Evolutionary conservation across 2,797 vertebrate species (phyloP), one percentile per base, ranked within the genome.

Genomic region (Eidolon dupreanum): DNA sequence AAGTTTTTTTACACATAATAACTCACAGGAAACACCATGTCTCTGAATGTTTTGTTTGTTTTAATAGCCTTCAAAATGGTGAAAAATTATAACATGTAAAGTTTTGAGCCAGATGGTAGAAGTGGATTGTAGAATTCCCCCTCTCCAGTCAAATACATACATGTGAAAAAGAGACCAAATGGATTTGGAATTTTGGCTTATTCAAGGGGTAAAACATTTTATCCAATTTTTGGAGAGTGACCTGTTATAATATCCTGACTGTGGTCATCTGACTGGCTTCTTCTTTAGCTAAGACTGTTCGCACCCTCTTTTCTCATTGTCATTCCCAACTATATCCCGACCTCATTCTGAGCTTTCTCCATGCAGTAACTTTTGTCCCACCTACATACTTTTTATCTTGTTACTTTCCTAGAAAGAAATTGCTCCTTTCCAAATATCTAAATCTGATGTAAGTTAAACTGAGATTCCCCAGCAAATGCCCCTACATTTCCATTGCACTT

Each of bases 211-310:
- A 41, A 75, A 77, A 7, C 0, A 36, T 85, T 41, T 10, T 12
- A 15, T 16, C 10, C 9, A 2, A 16, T 26, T 71, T 28, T 70
- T 6, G 1, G 41, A 33, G 19, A 55, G 6, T 7, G n/a, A 22
- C 11, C 28, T 15, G 1, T 2, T 28, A 7, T 8, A 5, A 28
- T 8, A 4, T 6, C 2, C 43, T 22, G 38, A 17, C 49, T 16
- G 2, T 16, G 2, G 17, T 19, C 6, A 0, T n/a, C 65, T 41
- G 31, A 4, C 4, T 8, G 41, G 2, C 0, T 16, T 74, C n/a
- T 66, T 79, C 49, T 61, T 61, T 16, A 57, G 38, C 38, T 12
- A 75, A 78, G 51, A 0, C 12, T n/a, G 8, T 36, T 66, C 4
- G 16, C 15, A 28, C 0, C 24, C 16, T 43, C 16, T 26, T 9